A percentile compares a stretch with the other conserved stretches of the same genome.
Conservation (phyloP, 2,113 vertebrate species). For the Dasyurus viverrinus region DNA sequence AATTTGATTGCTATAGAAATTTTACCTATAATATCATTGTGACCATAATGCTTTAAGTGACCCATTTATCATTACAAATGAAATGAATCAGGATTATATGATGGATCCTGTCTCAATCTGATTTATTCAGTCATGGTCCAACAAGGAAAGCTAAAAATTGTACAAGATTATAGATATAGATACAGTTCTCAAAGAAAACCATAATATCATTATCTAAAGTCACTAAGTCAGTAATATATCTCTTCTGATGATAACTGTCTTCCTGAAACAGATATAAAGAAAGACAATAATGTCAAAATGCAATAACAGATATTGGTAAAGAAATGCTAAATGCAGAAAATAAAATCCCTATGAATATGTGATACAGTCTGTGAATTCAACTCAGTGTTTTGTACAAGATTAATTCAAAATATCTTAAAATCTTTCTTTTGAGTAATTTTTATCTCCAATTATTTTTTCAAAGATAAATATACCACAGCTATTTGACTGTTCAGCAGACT, state of each 20-base stretch:
- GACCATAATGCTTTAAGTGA: not conserved
- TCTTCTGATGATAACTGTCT: not conserved
- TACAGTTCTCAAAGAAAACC: not conserved
- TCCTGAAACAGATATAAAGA: not conserved
- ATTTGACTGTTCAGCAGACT: conserved; percentile 44
- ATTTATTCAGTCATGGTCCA: not conserved
- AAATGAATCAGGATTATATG: not conserved
- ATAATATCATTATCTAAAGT: not conserved
- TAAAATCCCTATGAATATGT: not conserved
- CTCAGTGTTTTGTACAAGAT: not conserved
- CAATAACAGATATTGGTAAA: not conserved
- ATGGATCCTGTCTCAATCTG: not conserved
- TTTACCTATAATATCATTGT: not conserved
- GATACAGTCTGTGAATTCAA: not conserved
- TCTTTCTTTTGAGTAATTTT: not conserved
- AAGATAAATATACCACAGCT: not conserved
- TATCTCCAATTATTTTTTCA: not conserved
- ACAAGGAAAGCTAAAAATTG: not conserved
- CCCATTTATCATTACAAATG: not conserved
- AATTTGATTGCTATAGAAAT: not conserved
- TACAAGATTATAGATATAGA: not conserved
- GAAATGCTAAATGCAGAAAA: conserved; percentile 15
- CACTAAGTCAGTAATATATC: not conserved
- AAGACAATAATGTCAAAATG: not conserved
- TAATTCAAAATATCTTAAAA: conserved; percentile 48